These are phyloP conservation scores for Ciconia maguari DNA, from an alignment of 2,113 vertebrate species.

Conservation along the genomic window DNA sequence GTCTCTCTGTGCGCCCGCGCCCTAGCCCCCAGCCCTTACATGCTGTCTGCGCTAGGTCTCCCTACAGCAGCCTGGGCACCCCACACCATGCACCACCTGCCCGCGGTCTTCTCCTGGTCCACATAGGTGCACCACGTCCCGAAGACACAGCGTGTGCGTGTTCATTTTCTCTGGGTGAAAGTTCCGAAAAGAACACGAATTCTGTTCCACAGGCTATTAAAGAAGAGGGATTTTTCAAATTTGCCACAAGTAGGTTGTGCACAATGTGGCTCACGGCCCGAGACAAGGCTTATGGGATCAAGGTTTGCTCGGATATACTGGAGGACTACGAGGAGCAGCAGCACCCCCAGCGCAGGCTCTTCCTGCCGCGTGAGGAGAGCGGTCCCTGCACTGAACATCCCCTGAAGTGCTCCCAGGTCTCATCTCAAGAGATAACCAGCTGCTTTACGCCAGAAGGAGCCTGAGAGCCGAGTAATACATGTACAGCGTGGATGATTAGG, in stretches of 20 bases:
- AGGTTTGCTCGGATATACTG: background rate
- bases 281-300: background rate
- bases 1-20: background rate
- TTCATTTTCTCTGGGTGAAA: background rate
- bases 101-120: background rate
- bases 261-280: background rate
- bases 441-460: background rate
- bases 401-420: background rate
- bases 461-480: background rate
- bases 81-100: too few relatives aligned
- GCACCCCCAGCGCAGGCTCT: too few relatives aligned
- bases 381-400: background rate
- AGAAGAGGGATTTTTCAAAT: background rate
- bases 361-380: background rate
- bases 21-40: background rate
- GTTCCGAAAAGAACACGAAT: background rate
- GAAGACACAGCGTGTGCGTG: fast-evolving
- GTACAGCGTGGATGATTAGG: fast-evolving
- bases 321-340: background rate
- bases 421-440: background rate
- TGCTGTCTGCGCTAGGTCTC: background rate
- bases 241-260: background rate
- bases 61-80: background rate
- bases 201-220: background rate
- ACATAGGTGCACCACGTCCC: background rate